Percentiles rank a stretch among this genome's conserved stretches.
phyloP scores from a whole-genome alignment of 2,113 vertebrate genomes.

The Willisornis vidua region DNA sequence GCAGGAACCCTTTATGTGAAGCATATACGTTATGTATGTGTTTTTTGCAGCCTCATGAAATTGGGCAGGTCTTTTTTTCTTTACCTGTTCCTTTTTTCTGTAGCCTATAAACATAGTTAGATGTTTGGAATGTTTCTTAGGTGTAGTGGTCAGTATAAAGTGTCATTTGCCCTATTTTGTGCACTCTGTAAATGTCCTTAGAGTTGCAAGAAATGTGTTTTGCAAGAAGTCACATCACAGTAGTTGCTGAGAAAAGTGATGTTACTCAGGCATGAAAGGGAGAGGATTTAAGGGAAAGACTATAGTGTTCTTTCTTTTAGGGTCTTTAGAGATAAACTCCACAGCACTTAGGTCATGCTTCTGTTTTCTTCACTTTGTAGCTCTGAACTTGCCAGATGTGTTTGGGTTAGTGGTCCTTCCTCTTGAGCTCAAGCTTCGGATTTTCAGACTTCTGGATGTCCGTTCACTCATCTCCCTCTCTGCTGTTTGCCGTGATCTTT shows the following conservation, averaged over 20 bases:
- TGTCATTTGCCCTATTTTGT: background rate
- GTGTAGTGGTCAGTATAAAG: background rate
- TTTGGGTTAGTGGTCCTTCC: slow-evolving; percentile 91
- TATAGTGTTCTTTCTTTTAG: background rate
- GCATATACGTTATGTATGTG: background rate
- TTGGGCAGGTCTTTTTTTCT: background rate
- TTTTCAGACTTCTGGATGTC: slow-evolving; percentile 88
- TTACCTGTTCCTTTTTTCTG: background rate
- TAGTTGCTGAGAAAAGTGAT: background rate
- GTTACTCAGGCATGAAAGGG: background rate
- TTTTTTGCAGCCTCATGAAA: background rate
- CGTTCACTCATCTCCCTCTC: slow-evolving; percentile 83
- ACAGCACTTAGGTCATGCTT: background rate
- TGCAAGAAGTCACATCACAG: background rate
- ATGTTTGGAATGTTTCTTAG: background rate
- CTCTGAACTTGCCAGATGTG: slow-evolving; percentile 87
- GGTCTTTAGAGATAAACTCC: background rate
- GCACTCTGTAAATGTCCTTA: background rate
- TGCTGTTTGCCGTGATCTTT: slow-evolving; percentile 80
- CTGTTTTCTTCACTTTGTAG: slow-evolving; percentile 69
- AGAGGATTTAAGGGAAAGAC: background rate
- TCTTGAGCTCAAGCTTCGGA: slow-evolving; percentile 87
- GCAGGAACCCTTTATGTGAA: background rate
- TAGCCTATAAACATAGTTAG: background rate
- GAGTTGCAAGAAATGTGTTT: background rate